Percentiles rank a stretch among this genome's conserved stretches.
phyloP scores from a whole-genome alignment of 2,888 invertebrate species.

The Xestoiulus laeticollis region DNA sequence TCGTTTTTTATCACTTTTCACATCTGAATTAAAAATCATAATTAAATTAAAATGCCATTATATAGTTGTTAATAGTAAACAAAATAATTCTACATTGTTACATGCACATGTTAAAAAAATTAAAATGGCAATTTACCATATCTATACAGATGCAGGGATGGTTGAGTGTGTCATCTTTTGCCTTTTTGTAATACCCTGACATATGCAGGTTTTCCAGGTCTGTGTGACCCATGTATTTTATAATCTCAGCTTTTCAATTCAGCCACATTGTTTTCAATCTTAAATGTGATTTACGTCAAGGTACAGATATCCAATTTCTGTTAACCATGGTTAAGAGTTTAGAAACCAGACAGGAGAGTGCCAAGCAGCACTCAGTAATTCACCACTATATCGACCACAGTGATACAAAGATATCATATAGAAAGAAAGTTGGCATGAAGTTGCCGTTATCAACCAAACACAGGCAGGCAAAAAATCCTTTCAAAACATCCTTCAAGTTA shows the following conservation, averaged over 20 bases:
- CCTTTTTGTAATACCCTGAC: too few relatives aligned
- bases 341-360: background rate
- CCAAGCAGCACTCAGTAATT: background rate
- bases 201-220: too few relatives aligned
- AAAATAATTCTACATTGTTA: too few relatives aligned
- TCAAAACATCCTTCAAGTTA: conserved; percentile 8
- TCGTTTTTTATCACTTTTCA: too few relatives aligned
- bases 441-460: conserved; percentile 31
- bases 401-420: background rate
- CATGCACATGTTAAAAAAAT: too few relatives aligned
- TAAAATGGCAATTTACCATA: too few relatives aligned
- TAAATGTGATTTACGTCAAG: background rate
- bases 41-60: too few relatives aligned
- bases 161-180: too few relatives aligned
- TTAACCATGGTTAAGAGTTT: background rate
- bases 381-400: background rate
- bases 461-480: conserved; percentile 31
- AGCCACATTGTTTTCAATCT: background rate
- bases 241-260: background rate
- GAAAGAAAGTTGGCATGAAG: conserved; percentile 22
- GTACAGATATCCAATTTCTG: background rate
- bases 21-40: too few relatives aligned
- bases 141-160: too few relatives aligned
- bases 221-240: too few relatives aligned
- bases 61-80: too few relatives aligned